Evolutionary conservation across 2,797 vertebrate genomes (phyloP), one percentile per base, ranked within the genome.

Genomic region (Enteromius paludinosus): DNA sequence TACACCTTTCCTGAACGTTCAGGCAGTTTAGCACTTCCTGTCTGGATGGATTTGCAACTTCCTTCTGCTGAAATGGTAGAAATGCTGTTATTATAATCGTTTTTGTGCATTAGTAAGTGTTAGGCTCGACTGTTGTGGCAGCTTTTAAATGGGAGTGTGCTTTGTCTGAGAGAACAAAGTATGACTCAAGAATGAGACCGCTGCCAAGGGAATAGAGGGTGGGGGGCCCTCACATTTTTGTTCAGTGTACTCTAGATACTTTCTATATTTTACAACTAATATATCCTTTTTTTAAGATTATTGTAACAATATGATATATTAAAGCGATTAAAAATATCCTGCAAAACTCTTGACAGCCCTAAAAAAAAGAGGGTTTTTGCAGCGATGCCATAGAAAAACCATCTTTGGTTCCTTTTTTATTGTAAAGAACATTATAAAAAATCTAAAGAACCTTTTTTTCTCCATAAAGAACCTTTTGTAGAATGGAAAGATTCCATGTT

Each of bases 1-100:
- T 62, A 86, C 88, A 86, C 81, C 85, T 87, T 89, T 89, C 85
- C 88, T 87, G 81, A 78, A 82, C 69, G 65, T 73, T 85, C 77
- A 69, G 33, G 18, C 61, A 49, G 84, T 64, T 85, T 43, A 79
- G 52, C 47, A 66, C 52, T 86, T 88, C 88, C 88, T 77, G 41
- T 85, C 20, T 72, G 61, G 73, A 87, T 28, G 28, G 86, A 87
- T 86, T 87, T 84, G 82, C 66, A 82, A 82, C 43, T 87, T 84
- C 82, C 81, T 66, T 54, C n/a, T 62, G 72, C 69, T 84, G 79
- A 84, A 84, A 84, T 73, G 76, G 72, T 78, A 38, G 49, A 73
- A 72, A 25, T 41, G 47, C 17, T 68, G 61, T 77, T 85, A 69
- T 83, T 69, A 85, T 82, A 52, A 77, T 75, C 81, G 61, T n/a